A percentile compares a stretch with the other conserved stretches of the same genome.
Conservation (phyloP, 1,140 invertebrate species). For the Microvelia longipes region DNA sequence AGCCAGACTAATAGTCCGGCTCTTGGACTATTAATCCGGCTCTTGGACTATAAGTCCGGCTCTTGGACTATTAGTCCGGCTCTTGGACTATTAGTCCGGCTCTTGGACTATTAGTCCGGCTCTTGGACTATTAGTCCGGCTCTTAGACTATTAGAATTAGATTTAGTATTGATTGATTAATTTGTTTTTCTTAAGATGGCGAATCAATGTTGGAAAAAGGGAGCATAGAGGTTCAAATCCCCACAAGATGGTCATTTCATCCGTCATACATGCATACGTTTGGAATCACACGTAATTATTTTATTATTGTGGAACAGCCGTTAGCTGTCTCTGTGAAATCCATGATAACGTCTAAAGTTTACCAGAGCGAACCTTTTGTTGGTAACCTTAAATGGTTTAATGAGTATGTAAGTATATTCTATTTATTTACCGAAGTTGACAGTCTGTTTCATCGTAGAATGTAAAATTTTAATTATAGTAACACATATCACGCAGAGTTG, state of each 20-base stretch:
- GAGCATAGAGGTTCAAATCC: conserved; percentile 30
- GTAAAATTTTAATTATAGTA: too few species aligned
- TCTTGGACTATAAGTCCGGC: too few species aligned
- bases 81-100: too few species aligned
- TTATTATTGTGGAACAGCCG: conserved; percentile 70
- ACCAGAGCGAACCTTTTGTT: conserved; percentile 40
- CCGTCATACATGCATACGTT: conserved; percentile 82
- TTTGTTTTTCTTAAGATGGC: background rate
- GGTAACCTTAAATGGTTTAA: conserved; percentile 54
- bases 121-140: too few species aligned
- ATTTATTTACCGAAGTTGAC: too few species aligned
- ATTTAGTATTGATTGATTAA: background rate
- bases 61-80: too few species aligned
- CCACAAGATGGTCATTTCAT: conserved; percentile 54
- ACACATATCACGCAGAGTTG: too few species aligned
- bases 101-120: too few species aligned
- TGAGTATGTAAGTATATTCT: conserved; percentile 39
- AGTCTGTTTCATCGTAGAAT: too few species aligned
- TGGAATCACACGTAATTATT: conserved; percentile 68
- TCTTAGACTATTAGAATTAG: background rate
- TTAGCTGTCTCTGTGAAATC: conserved; percentile 47
- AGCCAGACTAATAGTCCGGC: too few species aligned
- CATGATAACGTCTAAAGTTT: conserved; percentile 39
- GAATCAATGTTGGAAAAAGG: conserved; percentile 5
- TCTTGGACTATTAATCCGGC: too few species aligned